These are phyloP conservation scores for Rhynchonycteris naso DNA, from an alignment of 2,797 vertebrate genomes.

Conservation along the genomic window DNA sequence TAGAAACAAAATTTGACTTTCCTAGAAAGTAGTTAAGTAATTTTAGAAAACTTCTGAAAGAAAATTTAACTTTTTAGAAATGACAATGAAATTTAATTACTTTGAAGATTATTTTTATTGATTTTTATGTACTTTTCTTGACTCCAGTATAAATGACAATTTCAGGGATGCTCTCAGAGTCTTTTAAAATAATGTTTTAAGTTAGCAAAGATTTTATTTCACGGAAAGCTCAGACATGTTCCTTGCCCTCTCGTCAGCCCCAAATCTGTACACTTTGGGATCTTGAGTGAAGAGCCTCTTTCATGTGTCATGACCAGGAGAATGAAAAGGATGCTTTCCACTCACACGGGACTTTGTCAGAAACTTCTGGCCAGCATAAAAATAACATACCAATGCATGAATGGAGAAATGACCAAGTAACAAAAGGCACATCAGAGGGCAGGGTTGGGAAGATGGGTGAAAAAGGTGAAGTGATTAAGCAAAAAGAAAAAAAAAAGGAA, in stretches of 20 bases:
- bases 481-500: background rate
- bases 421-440: background rate
- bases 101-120: constrained; percentile 26
- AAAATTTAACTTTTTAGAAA: constrained; percentile 5
- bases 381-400: background rate
- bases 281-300: background rate
- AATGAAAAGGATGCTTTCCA: background rate
- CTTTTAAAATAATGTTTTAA: constrained; percentile 1
- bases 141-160: constrained; percentile 28
- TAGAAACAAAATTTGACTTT: background rate
- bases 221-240: background rate
- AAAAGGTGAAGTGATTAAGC: background rate
- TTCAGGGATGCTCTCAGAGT: background rate
- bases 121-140: constrained; percentile 46
- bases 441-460: background rate
- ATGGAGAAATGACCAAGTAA: background rate
- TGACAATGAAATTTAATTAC: constrained; percentile 22
- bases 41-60: constrained; percentile 38
- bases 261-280: background rate
- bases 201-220: constrained; percentile 1
- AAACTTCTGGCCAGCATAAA: background rate
- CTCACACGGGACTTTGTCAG: background rate
- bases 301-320: background rate
- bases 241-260: background rate
- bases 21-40: background rate